A percentile compares a stretch with the other conserved stretches of the same genome.
Evolutionary conservation across 2,113 vertebrate species (phyloP).

Genomic region (Lophius piscatorius): DNA sequence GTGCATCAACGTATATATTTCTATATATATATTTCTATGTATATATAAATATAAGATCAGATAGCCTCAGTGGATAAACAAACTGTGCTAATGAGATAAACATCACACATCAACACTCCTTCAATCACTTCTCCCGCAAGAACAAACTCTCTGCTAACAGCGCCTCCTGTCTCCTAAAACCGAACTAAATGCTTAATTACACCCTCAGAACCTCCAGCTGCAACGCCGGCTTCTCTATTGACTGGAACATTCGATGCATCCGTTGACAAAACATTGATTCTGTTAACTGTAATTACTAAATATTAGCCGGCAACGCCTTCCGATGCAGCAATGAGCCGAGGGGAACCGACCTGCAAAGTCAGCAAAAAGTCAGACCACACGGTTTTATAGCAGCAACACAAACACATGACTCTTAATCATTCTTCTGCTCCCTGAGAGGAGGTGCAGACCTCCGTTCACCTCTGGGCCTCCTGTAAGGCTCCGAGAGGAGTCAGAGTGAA

Average conservation of each 20-base stretch:
- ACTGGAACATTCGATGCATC: not conserved
- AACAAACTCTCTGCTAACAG: not conserved
- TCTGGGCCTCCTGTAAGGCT: too few relatives aligned
- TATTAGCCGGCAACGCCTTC: not conserved
- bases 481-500: too few relatives aligned
- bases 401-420: too few relatives aligned
- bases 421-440: too few relatives aligned
- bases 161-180: not conserved
- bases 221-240: conserved; percentile 3
- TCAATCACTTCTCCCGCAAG: conserved; percentile 8
- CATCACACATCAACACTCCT: conserved; percentile 12
- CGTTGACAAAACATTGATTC: conserved; percentile 14
- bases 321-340: not conserved
- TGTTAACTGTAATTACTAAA: not conserved
- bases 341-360: not conserved
- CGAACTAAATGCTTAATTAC: conserved; percentile 6
- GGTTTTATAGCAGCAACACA: too few relatives aligned
- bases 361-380: too few relatives aligned
- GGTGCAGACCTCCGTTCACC: too few relatives aligned
- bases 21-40: too few relatives aligned
- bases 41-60: conserved; percentile 22
- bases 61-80: conserved; percentile 3
- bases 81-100: conserved; percentile 25
- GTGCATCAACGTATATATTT: too few relatives aligned
- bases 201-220: not conserved